These are phyloP conservation scores for Drosophila fuyamai DNA, from an alignment of 1,140 invertebrate species.

Conservation along the genomic window DNA sequence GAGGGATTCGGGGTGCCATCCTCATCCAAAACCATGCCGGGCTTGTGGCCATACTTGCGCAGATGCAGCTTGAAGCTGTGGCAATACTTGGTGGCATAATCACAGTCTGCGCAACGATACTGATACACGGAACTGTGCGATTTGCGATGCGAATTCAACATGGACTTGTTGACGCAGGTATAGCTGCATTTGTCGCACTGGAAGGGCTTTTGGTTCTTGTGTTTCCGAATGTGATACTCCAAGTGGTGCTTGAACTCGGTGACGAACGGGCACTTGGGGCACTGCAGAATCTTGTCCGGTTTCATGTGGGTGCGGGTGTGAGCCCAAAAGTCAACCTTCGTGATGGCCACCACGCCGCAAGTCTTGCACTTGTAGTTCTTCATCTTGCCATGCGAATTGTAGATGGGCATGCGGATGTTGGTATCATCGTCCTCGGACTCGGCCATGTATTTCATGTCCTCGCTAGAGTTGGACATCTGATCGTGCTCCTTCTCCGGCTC, in stretches of 20 bases:
- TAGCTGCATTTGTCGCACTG: slow-evolving; percentile 97
- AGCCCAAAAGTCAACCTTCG: slow-evolving; percentile 97
- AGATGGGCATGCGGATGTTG: slow-evolving; percentile 88
- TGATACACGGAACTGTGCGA: slow-evolving; percentile 99
- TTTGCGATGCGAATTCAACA: slow-evolving; percentile 99
- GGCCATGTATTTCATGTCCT: slow-evolving; percentile 84
- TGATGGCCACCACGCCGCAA: slow-evolving; percentile 93
- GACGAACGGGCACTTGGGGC: slow-evolving; percentile 97
- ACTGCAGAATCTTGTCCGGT: slow-evolving; percentile 95
- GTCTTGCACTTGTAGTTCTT: slow-evolving; percentile 97
- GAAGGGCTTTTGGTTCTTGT: slow-evolving; percentile 98
- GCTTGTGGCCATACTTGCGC: slow-evolving; percentile 95
- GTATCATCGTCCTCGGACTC: slow-evolving; percentile 88
- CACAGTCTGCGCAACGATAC: slow-evolving; percentile 97
- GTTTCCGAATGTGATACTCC: slow-evolving; percentile 98
- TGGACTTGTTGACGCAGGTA: slow-evolving; percentile 97
- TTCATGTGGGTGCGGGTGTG: slow-evolving; percentile 97
- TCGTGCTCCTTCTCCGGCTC: slow-evolving; percentile 82
- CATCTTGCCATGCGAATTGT: slow-evolving; percentile 93
- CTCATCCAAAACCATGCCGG: slow-evolving; percentile 93
- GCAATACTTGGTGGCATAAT: slow-evolving; percentile 99
- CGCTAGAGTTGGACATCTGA: slow-evolving; percentile 85
- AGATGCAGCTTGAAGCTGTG: slow-evolving; percentile 98
- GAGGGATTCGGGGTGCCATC: slow-evolving; percentile 94
- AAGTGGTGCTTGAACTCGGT: slow-evolving; percentile 99